Evolutionary conservation across 2,888 invertebrate genomes (phyloP).

Genomic region (Zygogramma bicolorata): DNA sequence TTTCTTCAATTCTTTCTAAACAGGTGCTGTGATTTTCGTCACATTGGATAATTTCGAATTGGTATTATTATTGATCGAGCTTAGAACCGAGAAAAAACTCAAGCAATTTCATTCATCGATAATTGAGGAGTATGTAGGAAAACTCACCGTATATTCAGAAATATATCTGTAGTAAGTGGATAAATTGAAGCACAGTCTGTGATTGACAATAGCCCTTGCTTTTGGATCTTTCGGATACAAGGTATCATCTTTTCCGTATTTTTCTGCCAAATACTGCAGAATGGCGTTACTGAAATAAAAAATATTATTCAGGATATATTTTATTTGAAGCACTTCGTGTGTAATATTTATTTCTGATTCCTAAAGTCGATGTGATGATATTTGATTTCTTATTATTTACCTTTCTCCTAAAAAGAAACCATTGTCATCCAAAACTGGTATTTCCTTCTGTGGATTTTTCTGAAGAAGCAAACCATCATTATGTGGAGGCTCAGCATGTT

Average conservation of each 20-base stretch:
- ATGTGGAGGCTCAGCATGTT: background rate
- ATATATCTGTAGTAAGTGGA: constrained; percentile 81
- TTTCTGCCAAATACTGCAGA: constrained; percentile 81
- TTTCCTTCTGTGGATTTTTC: constrained; percentile 85
- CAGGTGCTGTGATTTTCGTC: too few species aligned
- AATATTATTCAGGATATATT: background rate
- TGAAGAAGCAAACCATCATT: constrained; percentile 60
- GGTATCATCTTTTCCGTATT: constrained; percentile 74
- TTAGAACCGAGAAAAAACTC: too few species aligned
- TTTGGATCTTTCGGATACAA: constrained; percentile 81
- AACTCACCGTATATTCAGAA: constrained; percentile 74
- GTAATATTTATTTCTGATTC: background rate
- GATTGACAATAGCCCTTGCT: constrained; percentile 81
- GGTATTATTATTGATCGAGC: too few species aligned
- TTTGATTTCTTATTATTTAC: constrained; percentile 42
- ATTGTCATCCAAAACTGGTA: constrained; percentile 83
- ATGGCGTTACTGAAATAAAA: constrained; percentile 70
- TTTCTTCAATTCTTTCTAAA: too few species aligned
- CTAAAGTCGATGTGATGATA: too few species aligned
- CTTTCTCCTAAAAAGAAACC: constrained; percentile 85
- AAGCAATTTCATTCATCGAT: background rate
- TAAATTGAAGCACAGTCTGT: constrained; percentile 82
- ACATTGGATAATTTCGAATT: too few species aligned
- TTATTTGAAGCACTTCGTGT: too few species aligned
- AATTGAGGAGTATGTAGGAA: background rate